Conservation (phyloP, 2,113 vertebrate genomes). For the Indicator indicator region DNA sequence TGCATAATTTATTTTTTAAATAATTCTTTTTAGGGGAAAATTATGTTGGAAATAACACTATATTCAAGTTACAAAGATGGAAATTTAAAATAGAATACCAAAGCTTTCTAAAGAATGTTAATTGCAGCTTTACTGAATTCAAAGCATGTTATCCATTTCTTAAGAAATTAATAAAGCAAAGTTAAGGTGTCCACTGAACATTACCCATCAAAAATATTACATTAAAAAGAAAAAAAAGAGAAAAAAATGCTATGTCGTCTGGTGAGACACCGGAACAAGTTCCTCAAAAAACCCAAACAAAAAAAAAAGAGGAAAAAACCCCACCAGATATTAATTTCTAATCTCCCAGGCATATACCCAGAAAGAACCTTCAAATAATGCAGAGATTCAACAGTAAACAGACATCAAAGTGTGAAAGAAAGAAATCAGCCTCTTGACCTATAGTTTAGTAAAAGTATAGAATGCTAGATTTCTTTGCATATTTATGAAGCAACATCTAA, state of each 20-base stretch:
- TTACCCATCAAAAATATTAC: neutral
- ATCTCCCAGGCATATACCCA: neutral
- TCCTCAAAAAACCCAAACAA: too few relatives aligned
- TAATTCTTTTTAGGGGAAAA: neutral
- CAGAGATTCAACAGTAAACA: neutral
- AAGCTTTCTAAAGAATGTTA: neutral
- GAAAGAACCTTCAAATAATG: neutral
- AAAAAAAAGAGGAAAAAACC: neutral
- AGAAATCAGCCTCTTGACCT: neutral
- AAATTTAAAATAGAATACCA: neutral
- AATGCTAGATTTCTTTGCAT: neutral
- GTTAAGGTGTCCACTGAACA: neutral
- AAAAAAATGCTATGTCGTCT: neutral
- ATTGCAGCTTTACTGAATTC: neutral
- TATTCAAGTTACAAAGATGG: neutral
- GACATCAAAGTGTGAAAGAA: neutral
- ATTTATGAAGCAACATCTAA: neutral
- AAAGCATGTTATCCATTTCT: neutral
- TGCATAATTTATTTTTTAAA: neutral
- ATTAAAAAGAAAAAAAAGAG: neutral
- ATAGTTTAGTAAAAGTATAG: neutral
- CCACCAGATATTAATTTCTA: neutral
- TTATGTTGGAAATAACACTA: neutral
- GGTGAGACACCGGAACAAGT: too few relatives aligned
- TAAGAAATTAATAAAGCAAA: neutral